Percentiles rank a stretch among this genome's conserved stretches.
These are phyloP conservation scores for Chitala chitala DNA, from an alignment of 2,113 vertebrate species.

Conservation along the genomic window DNA sequence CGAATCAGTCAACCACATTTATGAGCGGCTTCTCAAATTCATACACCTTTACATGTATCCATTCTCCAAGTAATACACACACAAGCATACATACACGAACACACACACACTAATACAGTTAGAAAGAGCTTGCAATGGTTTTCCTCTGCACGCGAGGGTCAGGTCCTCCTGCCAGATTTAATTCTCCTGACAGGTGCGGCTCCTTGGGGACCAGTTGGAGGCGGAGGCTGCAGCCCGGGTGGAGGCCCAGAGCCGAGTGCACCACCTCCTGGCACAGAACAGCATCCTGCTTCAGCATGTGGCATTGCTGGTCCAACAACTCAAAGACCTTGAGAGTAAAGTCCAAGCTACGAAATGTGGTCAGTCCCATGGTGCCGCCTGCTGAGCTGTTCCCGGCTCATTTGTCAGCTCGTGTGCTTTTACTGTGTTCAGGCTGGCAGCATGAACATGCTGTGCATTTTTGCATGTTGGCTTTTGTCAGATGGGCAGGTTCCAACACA, in stretches of 20 bases:
- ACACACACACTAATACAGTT: neutral
- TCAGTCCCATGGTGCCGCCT: slow-evolving; percentile 21
- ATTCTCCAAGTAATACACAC: too few relatives aligned
- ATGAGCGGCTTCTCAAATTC: neutral
- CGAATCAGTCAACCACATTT: neutral
- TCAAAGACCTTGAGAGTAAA: slow-evolving; percentile 66
- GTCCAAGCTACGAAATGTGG: slow-evolving; percentile 39
- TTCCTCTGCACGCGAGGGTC: neutral
- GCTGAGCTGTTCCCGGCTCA: neutral
- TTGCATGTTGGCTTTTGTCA: slow-evolving; percentile 33
- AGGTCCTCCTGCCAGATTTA: too few relatives aligned
- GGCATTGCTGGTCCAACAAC: slow-evolving; percentile 71
- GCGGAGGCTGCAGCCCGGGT: slow-evolving; percentile 66
- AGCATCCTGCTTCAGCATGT: slow-evolving; percentile 73
- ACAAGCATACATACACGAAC: neutral
- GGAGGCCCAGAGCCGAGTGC: slow-evolving; percentile 72
- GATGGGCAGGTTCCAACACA: slow-evolving; percentile 54
- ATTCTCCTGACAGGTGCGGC: slow-evolving; percentile 60
- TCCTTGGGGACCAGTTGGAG: slow-evolving; percentile 71
- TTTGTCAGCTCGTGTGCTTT: neutral
- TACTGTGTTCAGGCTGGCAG: neutral
- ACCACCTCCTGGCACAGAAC: slow-evolving; percentile 79
- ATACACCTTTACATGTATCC: neutral
- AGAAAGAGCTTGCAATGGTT: neutral
- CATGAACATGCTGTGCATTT: neutral